phyloP scores from a whole-genome alignment of 23 tunicate genomes.

The Botrylloides violaceus region DNA sequence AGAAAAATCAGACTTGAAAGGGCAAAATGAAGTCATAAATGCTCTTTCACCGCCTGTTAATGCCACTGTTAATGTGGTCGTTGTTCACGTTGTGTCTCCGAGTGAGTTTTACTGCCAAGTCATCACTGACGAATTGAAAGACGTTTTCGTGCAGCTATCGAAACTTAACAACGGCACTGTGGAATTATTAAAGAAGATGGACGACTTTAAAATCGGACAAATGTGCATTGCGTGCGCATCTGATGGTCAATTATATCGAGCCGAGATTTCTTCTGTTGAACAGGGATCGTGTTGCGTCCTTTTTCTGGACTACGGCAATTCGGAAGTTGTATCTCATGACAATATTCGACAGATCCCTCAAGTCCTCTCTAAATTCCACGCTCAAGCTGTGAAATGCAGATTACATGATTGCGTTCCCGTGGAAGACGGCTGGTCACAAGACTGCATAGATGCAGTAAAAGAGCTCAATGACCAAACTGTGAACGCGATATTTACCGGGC shows the following conservation, averaged over 20 bases:
- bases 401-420: background rate
- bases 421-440: background rate
- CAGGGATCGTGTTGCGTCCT: background rate
- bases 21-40: too few relatives aligned
- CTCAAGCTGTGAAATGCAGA: constrained; percentile 9
- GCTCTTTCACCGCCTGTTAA: background rate
- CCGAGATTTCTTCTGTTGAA: background rate
- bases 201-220: background rate
- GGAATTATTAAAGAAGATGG: background rate
- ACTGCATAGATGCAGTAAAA: background rate
- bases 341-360: background rate
- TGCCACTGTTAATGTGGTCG: background rate
- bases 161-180: background rate
- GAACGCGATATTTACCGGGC: background rate
- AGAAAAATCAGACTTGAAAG: too few relatives aligned
- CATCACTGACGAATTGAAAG: background rate
- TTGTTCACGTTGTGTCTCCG: background rate
- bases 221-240: constrained; percentile 8
- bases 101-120: constrained; percentile 11
- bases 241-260: background rate
- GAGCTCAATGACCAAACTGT: background rate
- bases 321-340: background rate
- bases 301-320: constrained; percentile 10
- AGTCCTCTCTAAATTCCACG: background rate
- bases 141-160: background rate